Evolutionary conservation across 2,797 vertebrate genomes (phyloP).

Genomic region (Glyptemys insculpta): DNA sequence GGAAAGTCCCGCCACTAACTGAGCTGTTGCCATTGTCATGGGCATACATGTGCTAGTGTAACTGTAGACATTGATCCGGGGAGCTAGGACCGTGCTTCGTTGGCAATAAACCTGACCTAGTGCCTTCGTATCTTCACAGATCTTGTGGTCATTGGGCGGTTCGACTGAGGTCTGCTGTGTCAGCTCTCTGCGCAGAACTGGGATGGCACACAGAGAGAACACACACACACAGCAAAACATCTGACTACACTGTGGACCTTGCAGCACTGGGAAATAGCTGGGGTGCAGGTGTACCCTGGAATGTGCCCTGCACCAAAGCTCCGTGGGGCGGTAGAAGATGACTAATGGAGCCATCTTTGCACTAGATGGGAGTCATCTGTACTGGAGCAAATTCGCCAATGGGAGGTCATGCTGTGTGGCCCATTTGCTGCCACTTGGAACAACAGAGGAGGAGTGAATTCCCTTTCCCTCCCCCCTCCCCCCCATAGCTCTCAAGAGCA

Average conservation of each 20-base stretch:
- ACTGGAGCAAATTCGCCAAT: not conserved
- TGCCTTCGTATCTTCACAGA: no score
- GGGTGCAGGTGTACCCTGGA: not conserved
- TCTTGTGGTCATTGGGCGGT: no score
- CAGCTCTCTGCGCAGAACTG: no score
- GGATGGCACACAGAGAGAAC: no score
- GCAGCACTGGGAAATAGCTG: not conserved
- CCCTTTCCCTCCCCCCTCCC: rapidly evolving
- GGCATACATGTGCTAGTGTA: no score
- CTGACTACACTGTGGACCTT: not conserved
- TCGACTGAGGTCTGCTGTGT: no score
- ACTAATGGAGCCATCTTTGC: not conserved
- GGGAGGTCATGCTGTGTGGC: not conserved
- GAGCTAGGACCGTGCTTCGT: no score
- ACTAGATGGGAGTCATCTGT: not conserved
- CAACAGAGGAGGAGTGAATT: not conserved
- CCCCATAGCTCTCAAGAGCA: not conserved
- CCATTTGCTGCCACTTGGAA: not conserved
- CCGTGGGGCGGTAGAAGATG: not conserved
- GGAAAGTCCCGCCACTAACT: no score
- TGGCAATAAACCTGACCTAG: no score
- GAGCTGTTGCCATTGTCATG: no score
- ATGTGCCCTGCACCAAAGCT: not conserved
- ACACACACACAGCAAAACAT: no score
- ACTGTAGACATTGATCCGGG: no score